A percentile compares a stretch with the other conserved stretches of the same genome.
Evolutionary conservation across 2,888 invertebrate species (phyloP).

Genomic region (Colletes collaris): DNA sequence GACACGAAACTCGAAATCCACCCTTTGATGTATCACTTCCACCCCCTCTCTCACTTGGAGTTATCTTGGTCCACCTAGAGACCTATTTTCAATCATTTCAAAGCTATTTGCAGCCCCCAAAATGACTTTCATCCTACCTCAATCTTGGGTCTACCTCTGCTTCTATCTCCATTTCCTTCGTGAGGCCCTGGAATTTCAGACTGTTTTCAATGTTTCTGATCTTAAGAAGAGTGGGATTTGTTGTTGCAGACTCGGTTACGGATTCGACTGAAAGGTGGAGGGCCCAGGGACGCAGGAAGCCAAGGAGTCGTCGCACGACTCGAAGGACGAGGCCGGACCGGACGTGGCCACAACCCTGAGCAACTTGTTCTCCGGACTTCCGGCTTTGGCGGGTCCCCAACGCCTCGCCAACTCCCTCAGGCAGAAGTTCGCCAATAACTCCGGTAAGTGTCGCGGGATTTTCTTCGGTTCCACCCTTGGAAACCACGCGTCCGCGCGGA

Average conservation of each 20-base stretch:
- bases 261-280: conserved; percentile 82
- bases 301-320: conserved; percentile 81
- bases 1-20: no score
- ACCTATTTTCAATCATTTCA: no score
- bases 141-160: no score
- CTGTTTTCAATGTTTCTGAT: no score
- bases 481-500: conserved; percentile 27
- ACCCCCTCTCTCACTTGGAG: no score
- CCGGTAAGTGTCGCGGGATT: conserved; percentile 76
- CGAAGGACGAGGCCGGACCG: conserved; percentile 77
- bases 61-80: no score
- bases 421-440: conserved; percentile 80
- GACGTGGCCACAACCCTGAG: conserved; percentile 80
- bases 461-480: conserved; percentile 27
- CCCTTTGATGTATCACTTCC: no score
- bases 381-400: conserved; percentile 81
- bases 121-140: no score
- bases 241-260: conserved; percentile 78
- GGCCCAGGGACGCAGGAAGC: conserved; percentile 80
- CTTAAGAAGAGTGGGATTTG: neutral
- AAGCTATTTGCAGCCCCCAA: no score
- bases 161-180: no score
- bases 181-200: no score
- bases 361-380: conserved; percentile 80
- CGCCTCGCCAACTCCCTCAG: conserved; percentile 81